Conservation (phyloP, 2,888 invertebrate genomes). For the Gymnoscelis rufifasciata region DNA sequence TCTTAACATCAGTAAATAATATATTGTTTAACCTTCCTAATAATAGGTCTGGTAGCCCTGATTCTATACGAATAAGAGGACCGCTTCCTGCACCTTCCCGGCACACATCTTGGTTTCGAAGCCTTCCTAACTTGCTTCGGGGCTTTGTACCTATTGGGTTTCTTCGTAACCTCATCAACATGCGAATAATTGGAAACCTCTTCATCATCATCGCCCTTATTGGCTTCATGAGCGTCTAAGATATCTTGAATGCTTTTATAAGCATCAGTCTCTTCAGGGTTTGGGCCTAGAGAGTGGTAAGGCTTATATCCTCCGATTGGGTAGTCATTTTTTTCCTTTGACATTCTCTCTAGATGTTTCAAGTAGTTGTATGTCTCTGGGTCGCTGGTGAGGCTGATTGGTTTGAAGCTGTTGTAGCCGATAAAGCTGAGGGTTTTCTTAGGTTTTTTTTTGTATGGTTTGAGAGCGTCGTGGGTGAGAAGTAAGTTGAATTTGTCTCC, state of each 20-base stretch:
- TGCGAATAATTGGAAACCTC: slow-evolving; percentile 38
- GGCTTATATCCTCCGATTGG: slow-evolving; percentile 44
- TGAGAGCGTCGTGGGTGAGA: slow-evolving; percentile 23
- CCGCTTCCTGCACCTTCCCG: slow-evolving; percentile 53
- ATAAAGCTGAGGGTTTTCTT: slow-evolving; percentile 50
- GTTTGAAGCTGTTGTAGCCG: slow-evolving; percentile 51
- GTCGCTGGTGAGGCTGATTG: slow-evolving; percentile 53
- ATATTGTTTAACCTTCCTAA: slow-evolving; percentile 42
- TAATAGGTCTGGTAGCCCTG: slow-evolving; percentile 47
- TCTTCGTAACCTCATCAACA: slow-evolving; percentile 29
- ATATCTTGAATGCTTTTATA: slow-evolving; percentile 64
- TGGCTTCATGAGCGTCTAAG: slow-evolving; percentile 60
- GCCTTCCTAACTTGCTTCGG: slow-evolving; percentile 19
- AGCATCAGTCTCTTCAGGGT: slow-evolving; percentile 46
- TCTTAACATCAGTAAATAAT: slow-evolving; percentile 12
- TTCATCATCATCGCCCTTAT: slow-evolving; percentile 40
- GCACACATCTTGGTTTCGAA: slow-evolving; percentile 42
- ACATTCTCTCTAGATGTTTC: slow-evolving; percentile 52
- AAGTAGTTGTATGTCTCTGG: slow-evolving; percentile 64
- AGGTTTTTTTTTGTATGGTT: slow-evolving; percentile 35
- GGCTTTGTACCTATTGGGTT: slow-evolving; percentile 31
- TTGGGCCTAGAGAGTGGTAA: slow-evolving; percentile 28
- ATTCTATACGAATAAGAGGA: slow-evolving; percentile 36
- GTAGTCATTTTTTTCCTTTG: slow-evolving; percentile 39
- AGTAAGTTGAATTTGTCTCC: slow-evolving; percentile 44